Evolutionary conservation across 2,797 vertebrate genomes (phyloP), one percentile per base, ranked within the genome.

Genomic region (Sebastes ruberrimus): DNA sequence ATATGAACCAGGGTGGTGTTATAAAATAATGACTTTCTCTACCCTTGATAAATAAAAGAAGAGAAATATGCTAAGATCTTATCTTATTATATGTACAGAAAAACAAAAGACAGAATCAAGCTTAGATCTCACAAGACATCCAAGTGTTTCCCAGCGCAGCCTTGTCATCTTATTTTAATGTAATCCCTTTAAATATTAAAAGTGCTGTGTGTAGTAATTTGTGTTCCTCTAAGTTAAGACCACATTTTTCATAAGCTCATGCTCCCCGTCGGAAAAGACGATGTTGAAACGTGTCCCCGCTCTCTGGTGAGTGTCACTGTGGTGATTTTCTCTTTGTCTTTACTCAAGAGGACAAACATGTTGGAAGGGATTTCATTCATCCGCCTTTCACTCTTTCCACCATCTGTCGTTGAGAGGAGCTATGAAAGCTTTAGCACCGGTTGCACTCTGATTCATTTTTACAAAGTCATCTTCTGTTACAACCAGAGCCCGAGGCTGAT

Each of bases 171-270:
- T 62, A 75, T 76, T 89, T 89, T 81, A 81, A 83, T 87, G 72
- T 23, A 60, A 52, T 35, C 2, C 6, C 22, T 76, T 89, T 78
- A 86, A 88, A 86, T 87, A 86, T 87, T 82, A 66, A 90, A 62
- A 27, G 1, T 28, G 27, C 27, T 28, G 27, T 68, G 78, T 74
- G 74, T 63, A 74, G 49, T 80, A 16, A 80, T 90, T 80, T 76
- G 20, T 71, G 70, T 70, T 85, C 6, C 10, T 84, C 75, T 30
- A 33, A 74, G 67, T 49, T 74, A 69, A 75, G 66, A 77, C 23
- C 69, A 71, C 64, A 53, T 75, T 63, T 81, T 80, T 84, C n/a
- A 62, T 64, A 9, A 74, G 27, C 62, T 78, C 28, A 10, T 10
- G 56, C 46, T 73, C n/a, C 10, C 46, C 38, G 35, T 75, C 60